phyloP scores from a whole-genome alignment of 2,888 invertebrate species.

The Phanerotoma sp. region DNA sequence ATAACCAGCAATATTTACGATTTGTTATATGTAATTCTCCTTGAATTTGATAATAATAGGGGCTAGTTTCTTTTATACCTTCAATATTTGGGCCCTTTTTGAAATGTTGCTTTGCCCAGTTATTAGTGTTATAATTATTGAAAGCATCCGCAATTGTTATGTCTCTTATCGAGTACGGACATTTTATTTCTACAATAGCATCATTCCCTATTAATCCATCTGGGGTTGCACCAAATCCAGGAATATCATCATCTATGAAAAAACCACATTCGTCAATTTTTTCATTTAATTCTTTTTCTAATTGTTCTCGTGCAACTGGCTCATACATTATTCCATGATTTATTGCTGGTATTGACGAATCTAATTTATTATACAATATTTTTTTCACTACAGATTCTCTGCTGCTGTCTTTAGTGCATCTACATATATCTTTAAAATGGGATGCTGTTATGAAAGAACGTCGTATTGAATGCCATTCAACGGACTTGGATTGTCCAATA shows the following conservation, averaged over 20 bases:
- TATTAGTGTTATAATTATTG: background rate
- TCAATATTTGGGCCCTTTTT: background rate
- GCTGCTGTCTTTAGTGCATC: background rate
- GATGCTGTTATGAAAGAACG: background rate
- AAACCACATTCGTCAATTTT: background rate
- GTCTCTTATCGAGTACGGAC: background rate
- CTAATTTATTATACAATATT: background rate
- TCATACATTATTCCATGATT: background rate
- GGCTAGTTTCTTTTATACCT: background rate
- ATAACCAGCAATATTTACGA: conserved; percentile 48
- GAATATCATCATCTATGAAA: background rate
- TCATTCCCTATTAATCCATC: background rate
- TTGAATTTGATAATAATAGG: background rate
- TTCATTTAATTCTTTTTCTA: background rate
- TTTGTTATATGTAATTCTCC: background rate
- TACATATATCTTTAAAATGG: background rate
- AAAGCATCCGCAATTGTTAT: background rate
- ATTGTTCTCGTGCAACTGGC: background rate
- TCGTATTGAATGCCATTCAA: background rate
- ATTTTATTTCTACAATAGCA: background rate
- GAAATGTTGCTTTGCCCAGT: background rate
- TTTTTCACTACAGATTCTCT: background rate
- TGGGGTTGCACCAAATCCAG: background rate
- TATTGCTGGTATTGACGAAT: background rate
- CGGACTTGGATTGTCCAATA: background rate